These are phyloP conservation scores for Coryphaenoides rupestris DNA, from an alignment of 2,113 vertebrate species.

Conservation along the genomic window DNA sequence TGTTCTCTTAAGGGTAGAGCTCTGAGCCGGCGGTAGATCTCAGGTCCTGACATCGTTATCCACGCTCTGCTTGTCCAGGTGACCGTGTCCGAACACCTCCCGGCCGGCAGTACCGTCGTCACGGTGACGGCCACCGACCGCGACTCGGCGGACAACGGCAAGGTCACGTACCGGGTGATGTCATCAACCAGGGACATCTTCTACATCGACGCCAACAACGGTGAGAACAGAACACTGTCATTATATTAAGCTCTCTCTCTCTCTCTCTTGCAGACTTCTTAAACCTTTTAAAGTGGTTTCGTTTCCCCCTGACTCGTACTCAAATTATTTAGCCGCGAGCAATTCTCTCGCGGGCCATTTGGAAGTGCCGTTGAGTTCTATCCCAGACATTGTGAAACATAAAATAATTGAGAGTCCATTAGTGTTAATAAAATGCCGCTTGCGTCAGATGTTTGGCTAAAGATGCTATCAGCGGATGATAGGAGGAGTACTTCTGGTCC, in stretches of 20 bases:
- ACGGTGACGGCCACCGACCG: conserved; percentile 86
- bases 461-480: conserved; percentile 32
- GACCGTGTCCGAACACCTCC: conserved; percentile 80
- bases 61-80: conserved; percentile 68
- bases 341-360: too few relatives aligned
- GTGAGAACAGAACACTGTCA: conserved; percentile 60
- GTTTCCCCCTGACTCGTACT: too few relatives aligned
- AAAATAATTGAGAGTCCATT: conserved; percentile 36
- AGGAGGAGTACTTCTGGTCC: neutral
- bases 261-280: too few relatives aligned
- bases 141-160: conserved; percentile 88
- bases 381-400: conserved; percentile 23
- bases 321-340: too few relatives aligned
- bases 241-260: neutral
- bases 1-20: too few relatives aligned
- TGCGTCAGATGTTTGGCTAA: conserved; percentile 25
- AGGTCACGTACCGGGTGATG: conserved; percentile 81
- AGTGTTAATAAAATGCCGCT: conserved; percentile 8
- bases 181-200: conserved; percentile 75
- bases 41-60: neutral
- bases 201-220: conserved; percentile 86
- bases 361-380: too few relatives aligned
- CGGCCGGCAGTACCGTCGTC: conserved; percentile 81
- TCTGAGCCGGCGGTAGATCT: too few relatives aligned
- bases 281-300: too few relatives aligned